A percentile compares a stretch with the other conserved stretches of the same genome.
Conservation (phyloP, 64 coral and sea anemone genomes). For the Acropora yongei region DNA sequence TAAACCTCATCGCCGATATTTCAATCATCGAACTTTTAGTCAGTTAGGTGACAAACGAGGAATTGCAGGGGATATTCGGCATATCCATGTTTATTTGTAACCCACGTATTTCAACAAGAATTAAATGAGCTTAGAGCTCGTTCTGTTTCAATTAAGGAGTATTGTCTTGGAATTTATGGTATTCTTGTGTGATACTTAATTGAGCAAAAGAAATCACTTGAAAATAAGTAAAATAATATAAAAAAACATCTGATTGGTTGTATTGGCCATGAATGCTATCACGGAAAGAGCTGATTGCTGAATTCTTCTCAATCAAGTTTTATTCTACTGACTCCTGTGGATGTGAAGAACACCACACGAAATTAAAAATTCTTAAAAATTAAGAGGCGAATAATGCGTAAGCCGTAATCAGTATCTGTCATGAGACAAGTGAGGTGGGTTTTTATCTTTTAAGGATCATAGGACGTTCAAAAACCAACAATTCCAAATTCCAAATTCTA, state of each 20-base stretch:
- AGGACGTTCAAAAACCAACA: background rate
- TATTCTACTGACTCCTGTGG: background rate
- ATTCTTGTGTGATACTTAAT: background rate
- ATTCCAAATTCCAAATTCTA: no score
- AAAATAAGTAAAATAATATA: background rate
- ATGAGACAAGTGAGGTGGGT: background rate
- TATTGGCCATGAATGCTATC: background rate
- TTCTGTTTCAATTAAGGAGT: background rate
- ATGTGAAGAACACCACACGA: background rate
- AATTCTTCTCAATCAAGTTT: no score
- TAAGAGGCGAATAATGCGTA: background rate
- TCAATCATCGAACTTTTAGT: background rate
- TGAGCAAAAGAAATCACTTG: background rate
- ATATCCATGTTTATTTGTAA: background rate
- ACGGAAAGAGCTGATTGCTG: no score
- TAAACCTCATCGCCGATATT: background rate
- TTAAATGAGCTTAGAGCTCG: background rate
- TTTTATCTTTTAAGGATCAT: background rate
- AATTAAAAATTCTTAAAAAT: no score
- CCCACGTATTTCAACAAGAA: background rate
- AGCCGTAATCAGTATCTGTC: background rate
- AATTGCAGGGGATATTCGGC: background rate
- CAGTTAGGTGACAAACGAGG: background rate
- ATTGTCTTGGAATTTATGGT: conserved; percentile 5
- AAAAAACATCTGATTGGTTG: background rate